phyloP scores from a whole-genome alignment of 2,888 invertebrate genomes.

The Leptopterna dolabrata region DNA sequence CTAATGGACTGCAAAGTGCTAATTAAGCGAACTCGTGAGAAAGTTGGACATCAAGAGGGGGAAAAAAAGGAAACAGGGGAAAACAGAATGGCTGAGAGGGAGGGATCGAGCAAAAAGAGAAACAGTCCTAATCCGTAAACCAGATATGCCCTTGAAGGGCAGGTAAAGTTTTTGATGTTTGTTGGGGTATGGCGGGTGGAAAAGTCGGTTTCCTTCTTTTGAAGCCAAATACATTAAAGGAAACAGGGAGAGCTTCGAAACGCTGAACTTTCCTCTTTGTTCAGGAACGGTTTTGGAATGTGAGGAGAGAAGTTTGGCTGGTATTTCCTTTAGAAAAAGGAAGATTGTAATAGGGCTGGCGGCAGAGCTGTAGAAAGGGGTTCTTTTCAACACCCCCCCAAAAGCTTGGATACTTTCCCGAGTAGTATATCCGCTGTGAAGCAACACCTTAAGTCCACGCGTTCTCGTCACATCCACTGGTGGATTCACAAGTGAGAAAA shows the following conservation, averaged over 20 bases:
- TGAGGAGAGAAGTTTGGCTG: neutral
- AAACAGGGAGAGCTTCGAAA: constrained; percentile 12
- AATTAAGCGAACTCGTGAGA: neutral
- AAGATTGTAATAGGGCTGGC: constrained; percentile 10
- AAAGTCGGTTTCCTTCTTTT: constrained; percentile 1
- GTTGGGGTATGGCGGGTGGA: neutral
- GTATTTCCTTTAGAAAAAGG: constrained; percentile 2
- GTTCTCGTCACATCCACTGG: neutral
- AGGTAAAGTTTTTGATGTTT: constrained; percentile 43
- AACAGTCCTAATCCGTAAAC: constrained; percentile 38
- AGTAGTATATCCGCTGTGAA: neutral
- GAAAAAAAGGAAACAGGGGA: neutral
- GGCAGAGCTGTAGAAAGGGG: neutral
- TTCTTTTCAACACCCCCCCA: neutral
- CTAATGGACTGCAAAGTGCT: neutral
- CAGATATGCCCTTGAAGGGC: constrained; percentile 33
- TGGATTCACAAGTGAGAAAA: too few relatives aligned
- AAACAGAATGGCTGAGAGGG: neutral
- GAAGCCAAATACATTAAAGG: constrained; percentile 3
- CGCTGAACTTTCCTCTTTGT: constrained; percentile 46
- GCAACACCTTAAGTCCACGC: neutral
- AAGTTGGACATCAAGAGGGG: neutral
- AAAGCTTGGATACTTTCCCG: neutral
- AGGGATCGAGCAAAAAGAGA: neutral
- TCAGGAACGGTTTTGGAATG: constrained; percentile 30